These are phyloP conservation scores for Meloidogyne hapla DNA, from an alignment of 1,140 invertebrate genomes.

Conservation along the genomic window DNA sequence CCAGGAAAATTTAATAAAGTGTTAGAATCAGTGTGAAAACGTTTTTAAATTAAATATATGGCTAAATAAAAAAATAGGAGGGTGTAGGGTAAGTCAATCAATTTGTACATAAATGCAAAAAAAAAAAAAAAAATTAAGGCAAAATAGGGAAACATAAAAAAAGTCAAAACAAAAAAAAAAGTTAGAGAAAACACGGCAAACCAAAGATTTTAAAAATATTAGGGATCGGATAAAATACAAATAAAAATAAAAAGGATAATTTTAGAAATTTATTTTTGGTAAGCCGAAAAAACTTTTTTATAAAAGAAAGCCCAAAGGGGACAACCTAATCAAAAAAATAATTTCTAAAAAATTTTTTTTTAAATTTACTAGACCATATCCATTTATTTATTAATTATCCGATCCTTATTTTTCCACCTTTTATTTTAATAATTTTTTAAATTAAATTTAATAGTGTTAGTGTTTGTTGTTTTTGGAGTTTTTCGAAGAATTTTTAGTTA, in stretches of 20 bases:
- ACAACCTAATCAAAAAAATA: too few species aligned
- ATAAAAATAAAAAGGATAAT: too few species aligned
- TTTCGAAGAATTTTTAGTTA: background rate
- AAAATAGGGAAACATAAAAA: background rate
- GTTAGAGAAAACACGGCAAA: background rate
- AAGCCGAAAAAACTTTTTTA: too few species aligned
- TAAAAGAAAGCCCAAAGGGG: too few species aligned
- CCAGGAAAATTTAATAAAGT: background rate
- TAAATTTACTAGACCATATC: too few species aligned
- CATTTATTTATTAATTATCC: too few species aligned
- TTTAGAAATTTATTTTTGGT: too few species aligned
- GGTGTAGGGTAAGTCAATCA: background rate
- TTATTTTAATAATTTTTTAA: too few species aligned
- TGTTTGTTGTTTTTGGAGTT: background rate
- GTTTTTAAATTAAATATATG: background rate
- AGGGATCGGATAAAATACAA: too few species aligned
- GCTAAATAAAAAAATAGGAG: background rate
- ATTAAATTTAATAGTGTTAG: background rate
- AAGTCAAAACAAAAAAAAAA: background rate
- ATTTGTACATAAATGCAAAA: background rate
- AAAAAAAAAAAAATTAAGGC: conserved; percentile 2
- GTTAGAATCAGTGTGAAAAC: conserved; percentile 1
- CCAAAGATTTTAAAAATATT: background rate
- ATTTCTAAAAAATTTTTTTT: too few species aligned
- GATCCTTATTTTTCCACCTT: too few species aligned